Evolutionary conservation across 2,888 invertebrate genomes (phyloP).

Genomic region (Muschampia plurimacula): DNA sequence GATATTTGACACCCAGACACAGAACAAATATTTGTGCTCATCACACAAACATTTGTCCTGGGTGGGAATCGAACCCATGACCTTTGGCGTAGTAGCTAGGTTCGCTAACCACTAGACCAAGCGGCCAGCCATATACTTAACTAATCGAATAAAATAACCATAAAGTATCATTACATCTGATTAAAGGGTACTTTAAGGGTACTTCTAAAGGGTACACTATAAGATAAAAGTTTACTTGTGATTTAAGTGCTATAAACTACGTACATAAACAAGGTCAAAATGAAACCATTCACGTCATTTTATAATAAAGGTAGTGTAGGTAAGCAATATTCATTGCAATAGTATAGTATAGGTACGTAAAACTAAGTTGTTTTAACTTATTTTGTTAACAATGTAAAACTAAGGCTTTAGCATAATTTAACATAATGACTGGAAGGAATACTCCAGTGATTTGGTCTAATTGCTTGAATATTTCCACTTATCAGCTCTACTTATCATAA

Average conservation of each 20-base stretch:
- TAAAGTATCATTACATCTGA: neutral
- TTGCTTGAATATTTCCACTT: constrained; percentile 5
- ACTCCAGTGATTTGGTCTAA: neutral
- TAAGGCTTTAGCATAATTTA: neutral
- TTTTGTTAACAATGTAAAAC: too few species aligned
- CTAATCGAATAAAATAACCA: neutral
- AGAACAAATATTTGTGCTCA: too few species aligned
- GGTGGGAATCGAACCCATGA: too few species aligned
- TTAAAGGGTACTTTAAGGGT: neutral
- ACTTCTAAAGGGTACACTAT: too few species aligned
- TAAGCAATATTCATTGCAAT: too few species aligned
- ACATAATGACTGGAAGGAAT: neutral
- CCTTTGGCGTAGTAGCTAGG: too few species aligned
- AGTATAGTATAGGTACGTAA: too few species aligned
- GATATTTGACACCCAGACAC: too few species aligned
- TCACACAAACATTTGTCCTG: too few species aligned
- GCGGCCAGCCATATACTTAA: neutral
- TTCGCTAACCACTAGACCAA: too few species aligned
- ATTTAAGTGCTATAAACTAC: neutral
- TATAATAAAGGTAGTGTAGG: neutral
- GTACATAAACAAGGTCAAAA: neutral
- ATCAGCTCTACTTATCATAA: constrained; percentile 28
- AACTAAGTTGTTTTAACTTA: too few species aligned
- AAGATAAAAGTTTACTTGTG: neutral
- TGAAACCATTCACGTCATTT: neutral